Percentiles rank a stretch among this genome's conserved stretches.
Evolutionary conservation across 2,113 vertebrate genomes (phyloP).

Genomic region (Orycteropus afer): DNA sequence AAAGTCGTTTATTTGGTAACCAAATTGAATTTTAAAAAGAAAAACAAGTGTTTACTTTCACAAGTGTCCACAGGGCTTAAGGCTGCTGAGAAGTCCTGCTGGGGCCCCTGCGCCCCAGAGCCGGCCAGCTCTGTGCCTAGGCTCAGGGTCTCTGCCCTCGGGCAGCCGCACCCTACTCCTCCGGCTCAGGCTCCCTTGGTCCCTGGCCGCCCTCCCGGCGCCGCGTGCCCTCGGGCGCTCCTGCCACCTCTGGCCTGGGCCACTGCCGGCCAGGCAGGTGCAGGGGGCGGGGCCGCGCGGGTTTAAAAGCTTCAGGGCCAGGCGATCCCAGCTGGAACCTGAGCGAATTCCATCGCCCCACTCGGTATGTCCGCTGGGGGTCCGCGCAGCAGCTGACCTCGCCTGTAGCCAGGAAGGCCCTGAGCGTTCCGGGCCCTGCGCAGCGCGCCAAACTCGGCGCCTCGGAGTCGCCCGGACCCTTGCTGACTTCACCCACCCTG

Average conservation of each 20-base stretch:
- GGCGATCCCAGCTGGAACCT: background rate
- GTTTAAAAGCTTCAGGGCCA: background rate
- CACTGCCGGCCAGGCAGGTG: background rate
- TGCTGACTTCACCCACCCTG: background rate
- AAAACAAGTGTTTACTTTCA: background rate
- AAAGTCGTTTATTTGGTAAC: background rate
- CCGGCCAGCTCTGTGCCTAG: background rate
- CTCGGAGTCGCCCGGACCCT: background rate
- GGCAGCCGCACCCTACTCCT: background rate
- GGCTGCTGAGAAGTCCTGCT: background rate
- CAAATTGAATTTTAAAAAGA: background rate
- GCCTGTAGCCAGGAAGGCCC: background rate
- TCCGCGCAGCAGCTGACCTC: background rate
- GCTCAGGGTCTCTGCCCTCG: background rate
- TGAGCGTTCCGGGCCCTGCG: background rate
- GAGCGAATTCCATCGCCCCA: conserved; percentile 19
- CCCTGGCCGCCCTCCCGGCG: background rate
- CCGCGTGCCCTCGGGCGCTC: background rate
- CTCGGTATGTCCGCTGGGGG: background rate
- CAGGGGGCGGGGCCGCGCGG: background rate
- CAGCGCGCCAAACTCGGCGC: background rate
- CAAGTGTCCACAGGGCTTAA: accelerated
- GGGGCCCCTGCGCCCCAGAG: background rate
- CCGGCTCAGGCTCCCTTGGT: too few relatives aligned
- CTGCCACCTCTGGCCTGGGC: background rate